A percentile compares a stretch with the other conserved stretches of the same genome.
Conservation (phyloP, 2,888 invertebrate species). For the Lasioglossum vierecki region DNA sequence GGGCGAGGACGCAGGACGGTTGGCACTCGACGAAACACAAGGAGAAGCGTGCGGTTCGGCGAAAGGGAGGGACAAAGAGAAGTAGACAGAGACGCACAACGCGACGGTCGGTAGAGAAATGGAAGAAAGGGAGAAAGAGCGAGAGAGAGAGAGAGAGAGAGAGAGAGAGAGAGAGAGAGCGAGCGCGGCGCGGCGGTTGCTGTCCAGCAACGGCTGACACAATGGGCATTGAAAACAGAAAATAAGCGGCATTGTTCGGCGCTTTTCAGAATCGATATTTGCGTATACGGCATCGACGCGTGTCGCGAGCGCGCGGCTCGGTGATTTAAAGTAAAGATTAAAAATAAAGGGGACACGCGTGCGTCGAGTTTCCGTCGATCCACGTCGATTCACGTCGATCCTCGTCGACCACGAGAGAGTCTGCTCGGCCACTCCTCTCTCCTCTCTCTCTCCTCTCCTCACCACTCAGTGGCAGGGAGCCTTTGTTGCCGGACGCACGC, state of each 20-base stretch:
- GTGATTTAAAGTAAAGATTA: slow-evolving; percentile 79
- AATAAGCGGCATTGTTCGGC: slow-evolving; percentile 83
- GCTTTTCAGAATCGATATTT: slow-evolving; percentile 84
- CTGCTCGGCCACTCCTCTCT: neutral
- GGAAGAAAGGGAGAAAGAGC: neutral
- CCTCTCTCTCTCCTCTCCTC: neutral
- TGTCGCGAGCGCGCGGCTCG: slow-evolving; percentile 67
- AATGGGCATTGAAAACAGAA: slow-evolving; percentile 83
- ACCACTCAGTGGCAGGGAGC: slow-evolving; percentile 18
- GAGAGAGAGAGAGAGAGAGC: neutral
- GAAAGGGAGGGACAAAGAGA: neutral
- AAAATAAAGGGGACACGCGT: slow-evolving; percentile 79
- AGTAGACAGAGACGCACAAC: neutral
- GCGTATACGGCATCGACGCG: slow-evolving; percentile 79
- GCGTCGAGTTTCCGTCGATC: slow-evolving; percentile 65
- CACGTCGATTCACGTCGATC: slow-evolving; percentile 49
- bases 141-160: neutral
- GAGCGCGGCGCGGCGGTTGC: slow-evolving; percentile 58
- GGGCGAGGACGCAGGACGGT: slow-evolving; percentile 18
- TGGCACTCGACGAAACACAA: slow-evolving; percentile 15
- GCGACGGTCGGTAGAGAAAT: neutral
- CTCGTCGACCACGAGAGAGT: slow-evolving; percentile 27
- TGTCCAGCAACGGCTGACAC: slow-evolving; percentile 73
- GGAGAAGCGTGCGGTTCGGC: neutral
- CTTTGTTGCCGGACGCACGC: slow-evolving; percentile 55